Conservation (phyloP, 2,797 vertebrate genomes). For the Chromis chromis region DNA sequence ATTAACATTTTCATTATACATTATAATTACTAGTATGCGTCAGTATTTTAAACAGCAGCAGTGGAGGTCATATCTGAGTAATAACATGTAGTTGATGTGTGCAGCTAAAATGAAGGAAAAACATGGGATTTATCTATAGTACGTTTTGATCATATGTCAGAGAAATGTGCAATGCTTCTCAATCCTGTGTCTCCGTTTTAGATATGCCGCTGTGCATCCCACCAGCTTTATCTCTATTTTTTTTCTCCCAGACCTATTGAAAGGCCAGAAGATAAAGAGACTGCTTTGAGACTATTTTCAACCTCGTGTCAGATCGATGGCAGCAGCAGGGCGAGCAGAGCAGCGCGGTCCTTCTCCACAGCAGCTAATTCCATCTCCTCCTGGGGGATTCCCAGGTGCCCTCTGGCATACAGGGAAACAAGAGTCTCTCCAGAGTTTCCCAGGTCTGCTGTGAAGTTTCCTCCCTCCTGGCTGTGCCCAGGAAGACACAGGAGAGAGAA, state of each 20-base stretch:
- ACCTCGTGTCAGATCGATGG: slow-evolving; percentile 14
- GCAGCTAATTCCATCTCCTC: slow-evolving; percentile 37
- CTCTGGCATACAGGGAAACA: slow-evolving; percentile 30
- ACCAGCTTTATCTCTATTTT: no score
- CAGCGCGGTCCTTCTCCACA: slow-evolving; percentile 15
- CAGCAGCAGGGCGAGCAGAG: slow-evolving; percentile 19
- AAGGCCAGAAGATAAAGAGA: slow-evolving; percentile 5
- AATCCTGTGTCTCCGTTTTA: no score
- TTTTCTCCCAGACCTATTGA: background rate
- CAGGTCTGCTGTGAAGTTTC: slow-evolving; percentile 46
- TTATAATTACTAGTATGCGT: background rate
- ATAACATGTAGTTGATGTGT: background rate
- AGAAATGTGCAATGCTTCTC: no score
- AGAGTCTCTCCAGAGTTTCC: slow-evolving; percentile 40
- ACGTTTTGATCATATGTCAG: no score
- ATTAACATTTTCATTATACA: background rate
- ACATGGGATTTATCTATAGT: no score
- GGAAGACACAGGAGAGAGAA: slow-evolving; percentile 11
- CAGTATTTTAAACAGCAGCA: background rate
- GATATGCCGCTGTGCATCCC: background rate
- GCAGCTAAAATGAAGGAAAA: background rate
- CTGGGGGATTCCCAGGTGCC: slow-evolving; percentile 31
- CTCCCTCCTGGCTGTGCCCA: slow-evolving; percentile 27
- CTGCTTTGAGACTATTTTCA: slow-evolving; percentile 29
- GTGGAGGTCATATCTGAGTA: background rate